Evolutionary conservation across 2,113 vertebrate genomes (phyloP), one percentile per base, ranked within the genome.

Genomic region (Chaetodon auriga): DNA sequence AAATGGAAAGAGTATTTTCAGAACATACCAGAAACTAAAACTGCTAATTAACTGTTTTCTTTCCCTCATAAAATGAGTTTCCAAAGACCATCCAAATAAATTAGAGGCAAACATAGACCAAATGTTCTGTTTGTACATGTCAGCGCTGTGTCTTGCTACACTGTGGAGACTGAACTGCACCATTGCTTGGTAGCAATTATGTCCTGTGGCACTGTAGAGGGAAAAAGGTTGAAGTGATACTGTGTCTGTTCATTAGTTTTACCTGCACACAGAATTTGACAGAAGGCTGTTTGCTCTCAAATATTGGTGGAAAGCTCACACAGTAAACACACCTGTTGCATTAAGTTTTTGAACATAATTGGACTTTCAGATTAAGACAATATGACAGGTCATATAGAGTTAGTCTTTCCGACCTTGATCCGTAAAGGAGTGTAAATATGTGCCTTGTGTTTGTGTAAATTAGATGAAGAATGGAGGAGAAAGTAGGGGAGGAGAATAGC

Each of bases 391-490:
- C 43, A 58, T 49, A 15, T 0, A 6, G 11, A 63, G 68, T 66
- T 38, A 7, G 7, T 49, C 23, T 49, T 46, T 8, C 5, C 25
- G 64, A 16, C 58, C 13, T 35, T 48, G 13, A 54, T 54, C 46
- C 30, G 36, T 25, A 55, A 51, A 53, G 5, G 45, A 53, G 5
- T 41, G 30, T 46, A 72, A 66, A 79, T 75, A 51, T 68, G 7
- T 75, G 48, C 8, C 41, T 38, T 16, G 25, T 58, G 41, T 77
- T 63, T 72, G 48, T 66, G 25, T 68, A 73, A 23, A 81, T 81
- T 9, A 68, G 68, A 65, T 41, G 45, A 84, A 68, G 49, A 80
- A 41, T 5, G 57, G 41, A 77, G 18, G 54, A 53, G 48, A 74
- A 64, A 38, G 74, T 71, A 30, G 16, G 55, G 46, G 68, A 73